These are phyloP conservation scores for Bursaphelenchus okinawaensis DNA, from an alignment of 2,888 invertebrate species.

Conservation along the genomic window DNA sequence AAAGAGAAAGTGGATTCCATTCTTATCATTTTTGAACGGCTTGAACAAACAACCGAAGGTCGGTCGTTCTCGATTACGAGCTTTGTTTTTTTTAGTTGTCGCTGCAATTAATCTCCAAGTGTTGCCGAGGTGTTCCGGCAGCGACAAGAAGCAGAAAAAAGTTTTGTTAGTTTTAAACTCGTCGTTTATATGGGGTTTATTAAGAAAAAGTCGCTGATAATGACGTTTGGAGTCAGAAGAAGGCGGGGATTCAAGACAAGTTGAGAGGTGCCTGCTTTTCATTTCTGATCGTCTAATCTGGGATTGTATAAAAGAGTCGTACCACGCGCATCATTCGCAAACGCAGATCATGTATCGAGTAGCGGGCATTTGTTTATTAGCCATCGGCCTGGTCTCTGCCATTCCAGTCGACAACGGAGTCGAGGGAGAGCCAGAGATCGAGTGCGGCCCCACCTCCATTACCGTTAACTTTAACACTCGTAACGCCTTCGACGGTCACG, in stretches of 20 bases:
- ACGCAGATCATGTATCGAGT: not conserved
- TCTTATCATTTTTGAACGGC: not conserved
- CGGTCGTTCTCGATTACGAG: too few relatives aligned
- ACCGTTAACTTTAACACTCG: slow-evolving; percentile 58
- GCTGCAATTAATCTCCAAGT: not conserved
- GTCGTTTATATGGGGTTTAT: not conserved
- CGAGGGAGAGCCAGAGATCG: slow-evolving; percentile 57
- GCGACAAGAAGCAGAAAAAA: not conserved
- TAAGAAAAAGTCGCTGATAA: not conserved
- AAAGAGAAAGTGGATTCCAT: not conserved
- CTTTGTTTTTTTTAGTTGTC: not conserved
- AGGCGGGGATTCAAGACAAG: not conserved
- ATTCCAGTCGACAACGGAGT: slow-evolving; percentile 57
- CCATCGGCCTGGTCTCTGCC: slow-evolving; percentile 22
- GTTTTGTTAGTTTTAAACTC: not conserved
- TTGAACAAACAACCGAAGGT: not conserved
- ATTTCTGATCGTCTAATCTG: not conserved
- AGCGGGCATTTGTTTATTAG: not conserved
- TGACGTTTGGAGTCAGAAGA: not conserved
- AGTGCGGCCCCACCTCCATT: slow-evolving; percentile 56
- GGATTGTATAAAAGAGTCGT: not conserved
- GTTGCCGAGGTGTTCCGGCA: not conserved
- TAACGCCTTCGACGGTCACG: slow-evolving; percentile 50
- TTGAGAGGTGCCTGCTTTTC: not conserved
- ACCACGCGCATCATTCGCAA: too few relatives aligned